Conservation (phyloP, 2,888 invertebrate genomes). For the Chrysina gloriosa region DNA sequence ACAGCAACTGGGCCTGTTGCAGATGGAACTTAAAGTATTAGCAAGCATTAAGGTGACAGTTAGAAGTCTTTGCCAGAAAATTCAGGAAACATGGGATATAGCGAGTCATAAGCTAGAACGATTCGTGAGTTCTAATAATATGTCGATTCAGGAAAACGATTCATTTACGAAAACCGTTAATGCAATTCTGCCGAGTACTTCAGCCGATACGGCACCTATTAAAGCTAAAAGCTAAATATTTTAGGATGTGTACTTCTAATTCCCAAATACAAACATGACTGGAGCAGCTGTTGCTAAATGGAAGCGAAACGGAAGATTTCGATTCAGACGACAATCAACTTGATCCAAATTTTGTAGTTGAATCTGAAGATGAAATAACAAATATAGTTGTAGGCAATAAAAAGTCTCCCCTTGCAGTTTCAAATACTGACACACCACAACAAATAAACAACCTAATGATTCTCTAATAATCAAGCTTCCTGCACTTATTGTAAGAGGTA, state of each 20-base stretch:
- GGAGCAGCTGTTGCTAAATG: neutral
- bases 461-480: neutral
- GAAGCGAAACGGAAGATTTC: neutral
- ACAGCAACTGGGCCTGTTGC: neutral
- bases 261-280: neutral
- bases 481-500: neutral
- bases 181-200: no score
- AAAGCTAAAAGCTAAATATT: no score
- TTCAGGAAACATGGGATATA: no score
- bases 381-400: neutral
- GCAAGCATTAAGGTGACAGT: neutral
- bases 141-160: no score
- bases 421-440: neutral
- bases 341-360: neutral
- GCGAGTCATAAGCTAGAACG: no score
- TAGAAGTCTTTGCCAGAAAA: neutral
- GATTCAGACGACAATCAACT: neutral
- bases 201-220: no score
- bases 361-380: neutral
- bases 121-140: no score
- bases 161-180: no score
- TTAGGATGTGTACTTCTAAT: neutral
- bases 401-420: neutral
- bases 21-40: neutral
- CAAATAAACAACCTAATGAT: neutral